These are phyloP conservation scores for Lepeophtheirus nordmannii DNA, from an alignment of 2,888 invertebrate species.

Conservation along the genomic window DNA sequence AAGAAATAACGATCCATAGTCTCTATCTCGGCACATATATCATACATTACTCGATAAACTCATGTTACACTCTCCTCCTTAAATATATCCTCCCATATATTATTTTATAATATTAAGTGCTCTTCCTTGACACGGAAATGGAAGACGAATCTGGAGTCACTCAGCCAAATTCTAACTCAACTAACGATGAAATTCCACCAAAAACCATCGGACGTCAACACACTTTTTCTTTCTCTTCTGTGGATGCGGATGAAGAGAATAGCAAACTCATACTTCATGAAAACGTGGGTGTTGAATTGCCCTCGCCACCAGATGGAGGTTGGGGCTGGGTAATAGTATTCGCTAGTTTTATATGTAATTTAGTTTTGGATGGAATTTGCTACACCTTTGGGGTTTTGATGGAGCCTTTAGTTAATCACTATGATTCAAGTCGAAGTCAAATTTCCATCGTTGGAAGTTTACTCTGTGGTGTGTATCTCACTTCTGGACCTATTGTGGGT, in stretches of 20 bases:
- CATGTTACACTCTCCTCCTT: slow-evolving; percentile 1
- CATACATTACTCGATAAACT: not conserved
- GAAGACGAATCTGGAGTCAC: not conserved
- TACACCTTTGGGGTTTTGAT: slow-evolving; percentile 93
- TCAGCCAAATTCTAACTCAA: not conserved
- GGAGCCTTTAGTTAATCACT: slow-evolving; percentile 58
- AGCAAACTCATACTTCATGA: not conserved
- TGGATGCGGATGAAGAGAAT: not conserved
- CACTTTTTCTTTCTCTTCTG: not conserved
- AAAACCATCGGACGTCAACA: not conserved
- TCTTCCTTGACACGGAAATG: slow-evolving; percentile 2
- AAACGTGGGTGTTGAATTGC: not conserved
- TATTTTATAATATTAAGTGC: not conserved
- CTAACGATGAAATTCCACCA: not conserved
- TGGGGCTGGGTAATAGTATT: slow-evolving; percentile 43
- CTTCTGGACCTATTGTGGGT: slow-evolving; percentile 28
- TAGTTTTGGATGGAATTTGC: slow-evolving; percentile 96
- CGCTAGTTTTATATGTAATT: slow-evolving; percentile 91
- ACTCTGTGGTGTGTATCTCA: slow-evolving; percentile 71
- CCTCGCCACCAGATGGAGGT: slow-evolving; percentile 23
- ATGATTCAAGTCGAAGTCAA: slow-evolving; percentile 67
- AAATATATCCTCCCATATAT: not conserved
- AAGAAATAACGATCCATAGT: not conserved
- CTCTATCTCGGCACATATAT: not conserved
- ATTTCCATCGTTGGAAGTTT: slow-evolving; percentile 88